Percentiles rank a stretch among this genome's conserved stretches.
These are phyloP conservation scores for Isurus oxyrinchus DNA, from an alignment of 2,113 vertebrate genomes.

Conservation along the genomic window DNA sequence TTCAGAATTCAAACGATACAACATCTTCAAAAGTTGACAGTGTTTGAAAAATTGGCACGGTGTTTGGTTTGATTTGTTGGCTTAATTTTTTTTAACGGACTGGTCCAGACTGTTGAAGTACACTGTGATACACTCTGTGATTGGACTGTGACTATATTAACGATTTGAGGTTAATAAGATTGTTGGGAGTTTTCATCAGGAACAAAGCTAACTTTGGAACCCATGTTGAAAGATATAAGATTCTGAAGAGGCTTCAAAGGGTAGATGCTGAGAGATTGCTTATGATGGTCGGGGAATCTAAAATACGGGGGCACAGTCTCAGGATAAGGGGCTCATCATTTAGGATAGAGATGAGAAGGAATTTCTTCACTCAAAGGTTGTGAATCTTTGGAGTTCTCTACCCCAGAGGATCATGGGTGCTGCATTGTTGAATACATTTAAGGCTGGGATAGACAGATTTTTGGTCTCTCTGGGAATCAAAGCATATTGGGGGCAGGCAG, in stretches of 20 bases:
- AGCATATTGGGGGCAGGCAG: not conserved
- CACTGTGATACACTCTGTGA: too few relatives aligned
- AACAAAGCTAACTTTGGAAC: not conserved
- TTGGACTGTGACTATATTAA: not conserved
- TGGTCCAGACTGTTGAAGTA: not conserved
- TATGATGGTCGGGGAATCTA: not conserved
- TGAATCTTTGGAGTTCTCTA: not conserved
- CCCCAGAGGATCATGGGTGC: not conserved
- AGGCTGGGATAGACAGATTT: not conserved
- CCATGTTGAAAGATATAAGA: not conserved
- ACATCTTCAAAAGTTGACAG: not conserved
- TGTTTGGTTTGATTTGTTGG: not conserved
- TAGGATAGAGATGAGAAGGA: not conserved
- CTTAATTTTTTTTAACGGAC: not conserved
- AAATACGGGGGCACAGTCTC: not conserved
- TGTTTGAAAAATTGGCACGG: not conserved
- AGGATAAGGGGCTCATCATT: not conserved
- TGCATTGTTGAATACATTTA: not conserved
- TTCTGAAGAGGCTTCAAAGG: not conserved
- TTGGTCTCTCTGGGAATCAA: not conserved
- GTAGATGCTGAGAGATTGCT: not conserved
- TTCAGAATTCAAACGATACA: conserved; percentile 8
- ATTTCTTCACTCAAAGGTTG: not conserved
- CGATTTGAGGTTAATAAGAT: not conserved
- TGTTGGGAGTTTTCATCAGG: not conserved